Evolutionary conservation across 2,888 invertebrate genomes (phyloP).

Genomic region (Pheosia gnoma): DNA sequence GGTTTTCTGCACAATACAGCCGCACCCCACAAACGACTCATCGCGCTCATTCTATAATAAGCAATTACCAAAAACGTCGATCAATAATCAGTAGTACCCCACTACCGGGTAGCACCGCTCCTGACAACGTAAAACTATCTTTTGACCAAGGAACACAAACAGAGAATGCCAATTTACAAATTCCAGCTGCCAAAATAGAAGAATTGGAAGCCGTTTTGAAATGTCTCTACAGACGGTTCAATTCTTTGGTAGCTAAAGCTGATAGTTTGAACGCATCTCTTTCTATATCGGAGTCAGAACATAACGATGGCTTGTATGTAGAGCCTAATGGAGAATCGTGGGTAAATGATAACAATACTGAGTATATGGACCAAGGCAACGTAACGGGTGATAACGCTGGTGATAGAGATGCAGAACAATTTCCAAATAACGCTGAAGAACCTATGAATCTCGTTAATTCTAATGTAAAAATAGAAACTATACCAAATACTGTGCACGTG

Average conservation of each 20-base stretch:
- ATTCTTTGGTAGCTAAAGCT: constrained; percentile 37
- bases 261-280: constrained; percentile 25
- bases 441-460: constrained; percentile 10
- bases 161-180: constrained; percentile 31
- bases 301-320: constrained; percentile 21
- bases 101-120: constrained; percentile 35
- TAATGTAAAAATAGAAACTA: constrained; percentile 28
- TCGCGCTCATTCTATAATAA: constrained; percentile 9
- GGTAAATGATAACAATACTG: constrained; percentile 21
- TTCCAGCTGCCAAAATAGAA: constrained; percentile 43
- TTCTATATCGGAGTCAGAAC: constrained; percentile 34
- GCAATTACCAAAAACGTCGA: constrained; percentile 29
- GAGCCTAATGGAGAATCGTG: constrained; percentile 27
- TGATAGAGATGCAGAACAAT: constrained; percentile 15
- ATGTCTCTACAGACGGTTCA: constrained; percentile 48
- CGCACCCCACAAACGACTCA: background rate
- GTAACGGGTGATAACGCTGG: constrained; percentile 6
- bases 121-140: constrained; percentile 31
- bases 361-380: constrained; percentile 8
- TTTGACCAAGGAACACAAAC: constrained; percentile 62
- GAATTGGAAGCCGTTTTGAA: constrained; percentile 48
- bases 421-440: constrained; percentile 12
- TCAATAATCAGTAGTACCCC: constrained; percentile 55
- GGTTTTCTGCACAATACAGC: background rate
- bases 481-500: constrained; percentile 38